Evolutionary conservation across 2,113 vertebrate species (phyloP).

Genomic region (Polypterus senegalus): DNA sequence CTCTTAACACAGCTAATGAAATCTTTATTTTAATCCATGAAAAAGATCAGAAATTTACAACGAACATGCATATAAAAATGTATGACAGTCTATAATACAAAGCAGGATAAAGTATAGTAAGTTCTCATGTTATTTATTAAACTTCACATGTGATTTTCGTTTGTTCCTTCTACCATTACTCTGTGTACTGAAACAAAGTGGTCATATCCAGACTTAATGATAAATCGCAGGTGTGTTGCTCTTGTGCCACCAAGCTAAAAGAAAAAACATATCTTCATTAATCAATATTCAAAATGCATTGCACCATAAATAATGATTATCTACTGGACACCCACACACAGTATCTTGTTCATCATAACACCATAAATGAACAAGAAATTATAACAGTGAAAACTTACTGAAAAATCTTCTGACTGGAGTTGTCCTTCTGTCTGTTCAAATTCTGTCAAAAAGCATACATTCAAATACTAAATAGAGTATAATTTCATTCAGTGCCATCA

Average conservation of each 20-base stretch:
- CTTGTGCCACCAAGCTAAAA: conserved; percentile 48
- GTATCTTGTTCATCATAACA: background rate
- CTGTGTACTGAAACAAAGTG: conserved; percentile 82
- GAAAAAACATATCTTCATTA: background rate
- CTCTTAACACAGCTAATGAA: too few species aligned
- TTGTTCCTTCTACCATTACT: conserved; percentile 57
- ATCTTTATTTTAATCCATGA: too few species aligned
- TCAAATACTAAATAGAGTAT: too few species aligned
- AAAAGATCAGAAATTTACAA: too few species aligned
- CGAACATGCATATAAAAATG: too few species aligned
- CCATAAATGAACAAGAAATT: conserved; percentile 12
- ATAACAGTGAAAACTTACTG: conserved; percentile 50
- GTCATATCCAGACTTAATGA: conserved; percentile 75
- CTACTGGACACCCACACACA: too few species aligned
- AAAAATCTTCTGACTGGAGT: conserved; percentile 72
- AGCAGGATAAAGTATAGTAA: too few species aligned
- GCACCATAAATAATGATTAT: background rate
- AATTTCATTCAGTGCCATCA: too few species aligned
- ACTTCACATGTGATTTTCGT: background rate
- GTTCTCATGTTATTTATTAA: too few species aligned
- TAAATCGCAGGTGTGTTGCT: conserved; percentile 71
- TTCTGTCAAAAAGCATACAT: conserved; percentile 42
- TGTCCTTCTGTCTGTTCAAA: conserved; percentile 66
- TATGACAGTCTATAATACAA: too few species aligned
- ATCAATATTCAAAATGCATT: background rate